phyloP scores from a whole-genome alignment of 2,113 vertebrate genomes.

The Hypocryptadius cinnamomeus region DNA sequence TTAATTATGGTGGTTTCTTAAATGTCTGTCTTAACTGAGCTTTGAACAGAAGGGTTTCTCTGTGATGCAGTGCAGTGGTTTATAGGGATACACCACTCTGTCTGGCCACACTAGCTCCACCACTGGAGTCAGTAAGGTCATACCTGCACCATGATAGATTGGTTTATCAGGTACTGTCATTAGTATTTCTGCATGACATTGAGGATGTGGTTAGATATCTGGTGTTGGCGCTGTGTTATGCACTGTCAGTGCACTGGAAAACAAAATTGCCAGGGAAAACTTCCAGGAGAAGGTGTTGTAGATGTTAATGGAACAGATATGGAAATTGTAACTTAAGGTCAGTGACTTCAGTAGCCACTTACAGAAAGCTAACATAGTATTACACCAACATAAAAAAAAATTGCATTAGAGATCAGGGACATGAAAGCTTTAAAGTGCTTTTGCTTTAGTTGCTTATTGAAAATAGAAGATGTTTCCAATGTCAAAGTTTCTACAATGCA shows the following conservation, averaged over 20 bases:
- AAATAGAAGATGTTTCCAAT: background rate
- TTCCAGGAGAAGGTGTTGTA: background rate
- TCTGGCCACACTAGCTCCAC: background rate
- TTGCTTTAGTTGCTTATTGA: background rate
- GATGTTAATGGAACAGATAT: background rate
- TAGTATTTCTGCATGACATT: background rate
- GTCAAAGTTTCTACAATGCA: background rate
- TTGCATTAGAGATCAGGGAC: background rate
- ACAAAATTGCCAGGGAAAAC: background rate
- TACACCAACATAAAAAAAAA: background rate
- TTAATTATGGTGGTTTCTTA: background rate
- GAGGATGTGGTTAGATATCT: background rate
- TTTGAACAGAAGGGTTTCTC: background rate
- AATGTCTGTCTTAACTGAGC: background rate
- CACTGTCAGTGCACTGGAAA: background rate
- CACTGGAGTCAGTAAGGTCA: background rate
- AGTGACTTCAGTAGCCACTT: background rate
- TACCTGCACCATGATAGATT: background rate
- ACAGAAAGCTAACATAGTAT: background rate
- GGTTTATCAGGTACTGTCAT: background rate
- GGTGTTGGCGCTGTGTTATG: background rate
- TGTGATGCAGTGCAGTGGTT: background rate
- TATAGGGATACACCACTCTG: background rate
- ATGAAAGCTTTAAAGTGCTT: background rate
- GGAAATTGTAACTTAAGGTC: background rate